Evolutionary conservation across 1,140 invertebrate species (phyloP).

Genomic region (Notospermus geniculatus): DNA sequence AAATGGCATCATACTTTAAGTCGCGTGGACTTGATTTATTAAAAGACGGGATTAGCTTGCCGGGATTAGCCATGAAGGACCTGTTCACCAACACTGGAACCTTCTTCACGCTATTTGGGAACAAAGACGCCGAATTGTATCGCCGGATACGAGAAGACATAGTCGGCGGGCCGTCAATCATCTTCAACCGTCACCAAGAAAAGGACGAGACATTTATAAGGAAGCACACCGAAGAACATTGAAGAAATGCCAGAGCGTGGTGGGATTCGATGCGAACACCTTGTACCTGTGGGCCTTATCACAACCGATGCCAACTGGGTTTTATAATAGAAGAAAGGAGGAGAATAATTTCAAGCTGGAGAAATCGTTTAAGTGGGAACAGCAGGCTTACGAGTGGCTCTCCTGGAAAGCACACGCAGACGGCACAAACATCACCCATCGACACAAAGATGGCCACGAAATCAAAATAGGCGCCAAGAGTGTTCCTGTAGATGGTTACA

Average conservation of each 20-base stretch:
- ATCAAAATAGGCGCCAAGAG: too few species aligned
- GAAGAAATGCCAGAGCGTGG: conserved; percentile 11
- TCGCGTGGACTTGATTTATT: conserved; percentile 25
- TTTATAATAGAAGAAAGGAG: conserved; percentile 13
- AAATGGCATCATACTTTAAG: conserved; percentile 18
- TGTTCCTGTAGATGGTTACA: too few species aligned
- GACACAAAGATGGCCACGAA: too few species aligned
- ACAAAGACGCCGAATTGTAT: conserved; percentile 2
- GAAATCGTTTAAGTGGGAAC: not conserved
- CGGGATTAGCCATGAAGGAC: conserved; percentile 20
- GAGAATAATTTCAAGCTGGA: conserved; percentile 4
- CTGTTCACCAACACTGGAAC: conserved; percentile 18
- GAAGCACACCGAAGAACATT: not conserved
- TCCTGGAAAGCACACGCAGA: too few species aligned
- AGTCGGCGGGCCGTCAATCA: not conserved
- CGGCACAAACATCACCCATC: too few species aligned
- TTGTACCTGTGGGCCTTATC: conserved; percentile 21
- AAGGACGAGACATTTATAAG: not conserved
- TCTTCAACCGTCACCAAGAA: conserved; percentile 9
- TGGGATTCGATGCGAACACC: conserved; percentile 23
- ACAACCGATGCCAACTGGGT: conserved; percentile 21
- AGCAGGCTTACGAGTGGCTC: too few species aligned
- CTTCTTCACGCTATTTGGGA: conserved; percentile 1
- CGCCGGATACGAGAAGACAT: not conserved
- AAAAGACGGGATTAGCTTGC: conserved; percentile 24